phyloP scores from a whole-genome alignment of 2,113 vertebrate species.

The Electrona antarctica region DNA sequence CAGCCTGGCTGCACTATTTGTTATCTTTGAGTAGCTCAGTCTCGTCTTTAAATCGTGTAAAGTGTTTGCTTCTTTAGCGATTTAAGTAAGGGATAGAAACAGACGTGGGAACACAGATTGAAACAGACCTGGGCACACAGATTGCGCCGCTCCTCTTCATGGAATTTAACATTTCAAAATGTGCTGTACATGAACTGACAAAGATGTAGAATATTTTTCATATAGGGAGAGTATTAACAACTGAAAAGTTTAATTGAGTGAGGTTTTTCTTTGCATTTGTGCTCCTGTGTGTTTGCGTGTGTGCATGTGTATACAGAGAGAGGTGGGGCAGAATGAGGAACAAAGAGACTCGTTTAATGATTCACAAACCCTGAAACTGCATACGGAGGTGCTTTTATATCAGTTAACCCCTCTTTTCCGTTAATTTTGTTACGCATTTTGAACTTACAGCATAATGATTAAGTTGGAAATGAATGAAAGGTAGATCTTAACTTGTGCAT shows the following conservation, averaged over 20 bases:
- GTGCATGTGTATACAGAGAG: not conserved
- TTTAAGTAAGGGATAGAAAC: not conserved
- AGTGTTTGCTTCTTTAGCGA: not conserved
- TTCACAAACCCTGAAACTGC: not conserved
- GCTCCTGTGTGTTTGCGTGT: conserved; percentile 1
- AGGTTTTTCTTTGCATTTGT: conserved; percentile 9
- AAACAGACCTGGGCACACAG: not conserved
- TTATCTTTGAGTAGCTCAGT: not conserved
- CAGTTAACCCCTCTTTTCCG: not conserved
- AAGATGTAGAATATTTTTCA: conserved; percentile 23
- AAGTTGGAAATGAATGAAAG: not conserved
- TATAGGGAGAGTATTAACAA: not conserved
- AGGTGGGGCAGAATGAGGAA: too few relatives aligned
- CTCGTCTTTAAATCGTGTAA: conserved; percentile 5
- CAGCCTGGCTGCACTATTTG: conserved; percentile 4
- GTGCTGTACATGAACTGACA: conserved; percentile 6
- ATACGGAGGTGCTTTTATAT: not conserved
- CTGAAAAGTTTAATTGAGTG: not conserved
- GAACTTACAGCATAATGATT: not conserved
- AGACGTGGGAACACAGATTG: not conserved
- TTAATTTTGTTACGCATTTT: not conserved
- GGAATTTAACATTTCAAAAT: conserved; percentile 14
- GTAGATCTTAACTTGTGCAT: too few relatives aligned
- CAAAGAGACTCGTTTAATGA: not conserved
- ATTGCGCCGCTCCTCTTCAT: not conserved